phyloP scores from a whole-genome alignment of 2,888 invertebrate genomes.

The Cotesia congregata region DNA sequence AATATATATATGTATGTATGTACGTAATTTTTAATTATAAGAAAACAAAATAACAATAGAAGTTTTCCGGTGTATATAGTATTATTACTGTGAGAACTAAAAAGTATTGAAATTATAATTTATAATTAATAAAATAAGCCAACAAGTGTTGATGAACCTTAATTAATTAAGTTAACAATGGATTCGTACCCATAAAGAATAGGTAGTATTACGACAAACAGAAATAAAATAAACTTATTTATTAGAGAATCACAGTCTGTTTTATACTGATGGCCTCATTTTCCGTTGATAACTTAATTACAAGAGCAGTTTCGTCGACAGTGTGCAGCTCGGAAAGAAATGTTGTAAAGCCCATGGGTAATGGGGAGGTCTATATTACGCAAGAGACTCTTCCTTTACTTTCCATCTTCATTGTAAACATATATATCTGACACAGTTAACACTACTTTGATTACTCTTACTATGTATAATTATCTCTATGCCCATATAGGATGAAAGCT shows the following conservation, averaged over 20 bases:
- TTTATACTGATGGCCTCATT: conserved; percentile 28
- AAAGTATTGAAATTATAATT: not conserved
- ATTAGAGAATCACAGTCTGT: not conserved
- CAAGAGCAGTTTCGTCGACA: conserved; percentile 29
- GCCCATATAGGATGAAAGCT: conserved; percentile 19
- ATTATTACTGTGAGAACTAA: not conserved
- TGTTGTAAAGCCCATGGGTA: conserved; percentile 46
- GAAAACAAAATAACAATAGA: not conserved
- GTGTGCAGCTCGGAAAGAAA: conserved; percentile 51
- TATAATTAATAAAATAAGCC: not conserved
- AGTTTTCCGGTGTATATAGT: conserved; percentile 23
- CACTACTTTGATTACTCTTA: conserved; percentile 42
- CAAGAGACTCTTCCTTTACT: conserved; percentile 56
- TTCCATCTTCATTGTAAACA: conserved; percentile 59
- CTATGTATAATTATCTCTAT: conserved; percentile 53
- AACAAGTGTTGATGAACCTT: not conserved
- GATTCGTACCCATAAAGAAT: not conserved
- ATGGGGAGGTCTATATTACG: conserved; percentile 34
- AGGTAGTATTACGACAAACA: conserved; percentile 24
- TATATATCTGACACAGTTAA: conserved; percentile 55
- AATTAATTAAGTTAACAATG: not conserved
- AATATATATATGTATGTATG: conserved; percentile 12
- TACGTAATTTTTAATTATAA: not conserved
- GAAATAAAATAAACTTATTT: not conserved
- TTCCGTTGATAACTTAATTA: conserved; percentile 23